These are phyloP conservation scores for Heptranchias perlo DNA, from an alignment of 2,113 vertebrate species.

Conservation along the genomic window DNA sequence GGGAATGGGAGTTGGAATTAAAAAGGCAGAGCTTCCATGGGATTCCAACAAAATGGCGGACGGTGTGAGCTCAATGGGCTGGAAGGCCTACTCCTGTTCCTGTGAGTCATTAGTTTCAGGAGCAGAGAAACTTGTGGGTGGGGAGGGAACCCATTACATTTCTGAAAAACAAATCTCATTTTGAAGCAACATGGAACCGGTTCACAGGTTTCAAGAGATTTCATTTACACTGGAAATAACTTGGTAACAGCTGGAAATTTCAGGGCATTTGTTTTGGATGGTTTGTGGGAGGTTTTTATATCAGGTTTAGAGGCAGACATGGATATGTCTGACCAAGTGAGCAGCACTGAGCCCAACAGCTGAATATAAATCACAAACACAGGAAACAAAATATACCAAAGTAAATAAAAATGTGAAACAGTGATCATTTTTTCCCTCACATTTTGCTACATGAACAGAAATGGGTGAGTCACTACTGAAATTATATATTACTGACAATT, in stretches of 20 bases:
- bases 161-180: not conserved
- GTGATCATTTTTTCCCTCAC: not conserved
- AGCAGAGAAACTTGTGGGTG: not conserved
- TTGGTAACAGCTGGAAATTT: not conserved
- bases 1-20: not conserved
- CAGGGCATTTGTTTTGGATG: not conserved
- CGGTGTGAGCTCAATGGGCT: not conserved
- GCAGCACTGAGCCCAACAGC: not conserved
- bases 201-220: not conserved
- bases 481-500: not conserved
- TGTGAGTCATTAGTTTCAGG: not conserved
- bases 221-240: slow-evolving; percentile 10
- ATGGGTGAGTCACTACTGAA: not conserved
- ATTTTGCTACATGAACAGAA: not conserved
- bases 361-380: slow-evolving; percentile 1
- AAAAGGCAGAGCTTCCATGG: not conserved
- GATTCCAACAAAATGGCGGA: not conserved
- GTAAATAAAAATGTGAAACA: not conserved
- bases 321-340: not conserved
- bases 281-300: not conserved
- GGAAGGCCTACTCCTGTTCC: no score
- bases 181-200: not conserved
- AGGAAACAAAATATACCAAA: not conserved
- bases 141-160: not conserved
- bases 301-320: not conserved